Percentiles rank a stretch among this genome's conserved stretches.
These are phyloP conservation scores for Rhogogaster chlorosoma DNA, from an alignment of 2,888 invertebrate genomes.

Conservation along the genomic window DNA sequence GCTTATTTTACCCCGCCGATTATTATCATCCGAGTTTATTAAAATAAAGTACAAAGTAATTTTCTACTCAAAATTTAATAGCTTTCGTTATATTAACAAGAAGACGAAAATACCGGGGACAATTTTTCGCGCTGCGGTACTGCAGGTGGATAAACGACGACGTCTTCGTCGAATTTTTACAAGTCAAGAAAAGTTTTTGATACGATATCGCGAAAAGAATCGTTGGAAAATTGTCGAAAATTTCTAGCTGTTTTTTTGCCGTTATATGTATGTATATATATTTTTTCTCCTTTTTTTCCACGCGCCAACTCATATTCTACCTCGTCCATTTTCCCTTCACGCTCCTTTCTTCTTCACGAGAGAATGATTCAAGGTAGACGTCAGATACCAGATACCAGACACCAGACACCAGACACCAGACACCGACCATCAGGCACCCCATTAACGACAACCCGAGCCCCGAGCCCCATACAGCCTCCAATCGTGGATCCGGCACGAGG, in stretches of 20 bases:
- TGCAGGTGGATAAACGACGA: background rate
- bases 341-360: background rate
- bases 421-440: constrained; percentile 50
- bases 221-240: background rate
- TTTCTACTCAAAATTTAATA: background rate
- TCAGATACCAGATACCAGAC: constrained; percentile 39
- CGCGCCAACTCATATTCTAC: background rate
- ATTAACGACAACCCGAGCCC: constrained; percentile 49
- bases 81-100: background rate
- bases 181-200: background rate
- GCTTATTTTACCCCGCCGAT: constrained; percentile 4
- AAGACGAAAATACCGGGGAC: background rate
- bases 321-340: background rate
- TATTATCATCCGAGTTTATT: background rate
- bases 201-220: background rate
- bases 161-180: background rate
- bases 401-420: constrained; percentile 48
- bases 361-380: constrained; percentile 46
- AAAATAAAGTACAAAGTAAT: background rate
- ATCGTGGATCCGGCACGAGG: background rate
- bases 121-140: background rate
- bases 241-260: background rate
- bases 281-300: background rate
- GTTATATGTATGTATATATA: background rate
- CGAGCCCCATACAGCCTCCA: constrained; percentile 41